Percentiles rank a stretch among this genome's conserved stretches.
These are phyloP conservation scores for Mercenaria mercenaria DNA, from an alignment of 1,140 invertebrate genomes.

Conservation along the genomic window DNA sequence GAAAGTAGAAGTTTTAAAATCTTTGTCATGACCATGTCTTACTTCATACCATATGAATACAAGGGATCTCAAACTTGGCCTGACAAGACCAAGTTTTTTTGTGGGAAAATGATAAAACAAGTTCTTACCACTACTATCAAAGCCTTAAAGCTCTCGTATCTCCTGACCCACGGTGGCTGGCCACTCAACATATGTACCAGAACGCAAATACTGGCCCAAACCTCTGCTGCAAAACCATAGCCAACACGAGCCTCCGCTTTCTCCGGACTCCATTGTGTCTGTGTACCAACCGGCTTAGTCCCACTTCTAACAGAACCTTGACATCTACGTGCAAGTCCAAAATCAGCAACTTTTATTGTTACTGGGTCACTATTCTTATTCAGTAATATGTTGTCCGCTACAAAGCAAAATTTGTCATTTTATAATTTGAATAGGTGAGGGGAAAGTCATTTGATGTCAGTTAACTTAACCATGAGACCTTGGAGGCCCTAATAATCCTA, in stretches of 20 bases:
- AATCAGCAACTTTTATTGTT: slow-evolving; percentile 76
- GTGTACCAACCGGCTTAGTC: slow-evolving; percentile 74
- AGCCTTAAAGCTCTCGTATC: slow-evolving; percentile 68
- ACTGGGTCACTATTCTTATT: slow-evolving; percentile 66
- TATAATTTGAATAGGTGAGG: background rate
- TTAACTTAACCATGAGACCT: too few species aligned
- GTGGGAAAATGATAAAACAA: too few species aligned
- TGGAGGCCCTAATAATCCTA: too few species aligned
- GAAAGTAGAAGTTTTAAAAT: too few species aligned
- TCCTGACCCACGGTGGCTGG: slow-evolving; percentile 78
- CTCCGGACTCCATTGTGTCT: slow-evolving; percentile 82
- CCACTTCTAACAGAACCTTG: slow-evolving; percentile 56
- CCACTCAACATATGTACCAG: slow-evolving; percentile 82
- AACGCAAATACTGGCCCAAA: slow-evolving; percentile 82
- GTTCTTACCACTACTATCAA: slow-evolving; percentile 80
- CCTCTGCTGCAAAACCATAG: slow-evolving; percentile 80
- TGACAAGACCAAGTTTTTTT: too few species aligned
- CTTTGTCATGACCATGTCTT: too few species aligned
- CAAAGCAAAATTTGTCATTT: too few species aligned
- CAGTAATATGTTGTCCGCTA: slow-evolving; percentile 83
- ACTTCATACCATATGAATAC: too few species aligned
- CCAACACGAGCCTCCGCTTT: slow-evolving; percentile 79
- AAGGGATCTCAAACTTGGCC: too few species aligned
- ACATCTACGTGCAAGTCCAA: slow-evolving; percentile 75
- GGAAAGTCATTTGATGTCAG: too few species aligned